Percentiles rank a stretch among this genome's conserved stretches.
phyloP scores from a whole-genome alignment of 2,113 vertebrate genomes.

The Hoplias malabaricus region DNA sequence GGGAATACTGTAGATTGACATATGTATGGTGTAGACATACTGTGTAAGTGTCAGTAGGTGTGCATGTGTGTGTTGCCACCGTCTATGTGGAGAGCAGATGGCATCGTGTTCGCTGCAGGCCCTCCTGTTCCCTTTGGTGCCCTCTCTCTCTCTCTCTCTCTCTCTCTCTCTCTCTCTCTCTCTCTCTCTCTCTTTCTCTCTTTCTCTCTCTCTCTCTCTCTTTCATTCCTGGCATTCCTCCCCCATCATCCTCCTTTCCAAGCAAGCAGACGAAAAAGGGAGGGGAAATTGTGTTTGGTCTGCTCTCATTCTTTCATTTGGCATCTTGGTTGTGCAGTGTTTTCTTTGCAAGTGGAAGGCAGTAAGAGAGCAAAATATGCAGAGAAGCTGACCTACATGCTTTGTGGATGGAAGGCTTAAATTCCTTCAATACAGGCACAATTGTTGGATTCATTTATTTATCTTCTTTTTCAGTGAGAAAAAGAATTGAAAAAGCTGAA shows the following conservation, averaged over 20 bases:
- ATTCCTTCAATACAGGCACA: not conserved
- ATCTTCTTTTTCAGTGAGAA: not conserved
- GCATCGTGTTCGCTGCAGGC: conserved; percentile 22
- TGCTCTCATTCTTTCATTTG: conserved; percentile 24
- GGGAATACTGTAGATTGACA: not conserved
- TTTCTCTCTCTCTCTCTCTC: not conserved
- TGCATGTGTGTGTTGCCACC: not conserved
- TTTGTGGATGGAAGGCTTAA: not conserved
- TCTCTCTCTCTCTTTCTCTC: conserved; percentile 12
- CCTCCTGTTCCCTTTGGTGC: conserved; percentile 34
- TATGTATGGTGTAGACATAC: not conserved
- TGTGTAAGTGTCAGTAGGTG: not conserved
- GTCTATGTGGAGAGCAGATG: conserved; percentile 43
- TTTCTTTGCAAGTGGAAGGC: not conserved
- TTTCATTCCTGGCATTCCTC: conserved; percentile 4
- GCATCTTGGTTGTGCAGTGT: not conserved
- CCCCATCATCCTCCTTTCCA: not conserved
- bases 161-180: conserved; percentile 2
- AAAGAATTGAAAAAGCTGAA: not conserved
- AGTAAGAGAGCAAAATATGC: not conserved
- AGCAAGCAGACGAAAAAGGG: not conserved
- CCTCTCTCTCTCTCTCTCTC: conserved; percentile 14
- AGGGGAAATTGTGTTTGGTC: conserved; percentile 15
- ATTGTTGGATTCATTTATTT: not conserved
- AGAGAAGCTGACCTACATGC: not conserved